phyloP scores from a whole-genome alignment of 2,113 vertebrate genomes.

The Mormyrus iriodes region DNA sequence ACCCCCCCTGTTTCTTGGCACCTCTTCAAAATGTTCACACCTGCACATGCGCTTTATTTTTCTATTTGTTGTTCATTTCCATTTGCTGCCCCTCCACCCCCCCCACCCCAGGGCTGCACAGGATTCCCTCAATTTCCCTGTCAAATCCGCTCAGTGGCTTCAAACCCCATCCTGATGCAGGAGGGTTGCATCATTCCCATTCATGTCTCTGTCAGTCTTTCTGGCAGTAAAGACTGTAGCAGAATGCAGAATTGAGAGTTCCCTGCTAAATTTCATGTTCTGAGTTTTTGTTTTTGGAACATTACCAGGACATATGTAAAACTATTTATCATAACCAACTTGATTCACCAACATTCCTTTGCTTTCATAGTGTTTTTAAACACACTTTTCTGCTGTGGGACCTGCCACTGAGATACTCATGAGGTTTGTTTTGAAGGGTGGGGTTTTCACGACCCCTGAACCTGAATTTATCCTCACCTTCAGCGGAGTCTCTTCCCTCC shows the following conservation, averaged over 20 bases:
- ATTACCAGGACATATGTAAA: neutral
- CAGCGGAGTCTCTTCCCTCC: neutral
- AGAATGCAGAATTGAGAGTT: neutral
- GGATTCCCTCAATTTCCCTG: neutral
- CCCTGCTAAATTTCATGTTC: neutral
- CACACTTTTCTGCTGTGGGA: neutral
- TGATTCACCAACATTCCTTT: neutral
- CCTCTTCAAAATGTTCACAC: neutral
- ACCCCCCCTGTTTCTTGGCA: neutral
- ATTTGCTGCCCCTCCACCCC: neutral
- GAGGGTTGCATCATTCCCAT: neutral
- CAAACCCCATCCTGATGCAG: neutral
- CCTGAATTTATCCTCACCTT: neutral
- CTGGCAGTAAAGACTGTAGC: neutral
- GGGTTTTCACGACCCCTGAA: neutral
- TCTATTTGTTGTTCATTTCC: neutral
- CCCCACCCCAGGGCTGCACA: neutral
- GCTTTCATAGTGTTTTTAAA: neutral
- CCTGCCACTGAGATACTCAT: neutral
- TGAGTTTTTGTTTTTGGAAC: neutral
- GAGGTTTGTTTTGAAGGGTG: neutral
- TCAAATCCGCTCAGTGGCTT: neutral
- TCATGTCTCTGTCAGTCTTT: neutral
- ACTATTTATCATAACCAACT: neutral
- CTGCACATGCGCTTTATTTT: neutral